Evolutionary conservation across 2,113 vertebrate species (phyloP).

Genomic region (Nematolebias whitei): DNA sequence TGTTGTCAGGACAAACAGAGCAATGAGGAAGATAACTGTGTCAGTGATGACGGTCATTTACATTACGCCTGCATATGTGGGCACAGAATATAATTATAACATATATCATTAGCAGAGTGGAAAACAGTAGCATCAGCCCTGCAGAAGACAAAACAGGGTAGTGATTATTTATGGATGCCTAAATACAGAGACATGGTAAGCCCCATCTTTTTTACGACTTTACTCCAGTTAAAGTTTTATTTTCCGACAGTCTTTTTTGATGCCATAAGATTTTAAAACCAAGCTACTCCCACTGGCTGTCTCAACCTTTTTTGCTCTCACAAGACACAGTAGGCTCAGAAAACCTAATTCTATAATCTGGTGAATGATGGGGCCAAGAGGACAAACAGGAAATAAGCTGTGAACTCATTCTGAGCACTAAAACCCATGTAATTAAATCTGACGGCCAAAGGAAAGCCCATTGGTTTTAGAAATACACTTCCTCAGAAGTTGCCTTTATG

Average conservation of each 20-base stretch:
- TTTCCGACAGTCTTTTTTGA: slow-evolving; percentile 57
- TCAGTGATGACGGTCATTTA: slow-evolving; percentile 18
- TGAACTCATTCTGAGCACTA: slow-evolving; percentile 55
- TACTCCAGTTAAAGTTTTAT: slow-evolving; percentile 35
- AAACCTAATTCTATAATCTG: slow-evolving; percentile 72
- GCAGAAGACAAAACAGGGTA: slow-evolving; percentile 7
- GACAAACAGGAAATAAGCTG: slow-evolving; percentile 64
- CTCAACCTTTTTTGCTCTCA: slow-evolving; percentile 50
- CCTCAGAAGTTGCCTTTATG: slow-evolving; percentile 36
- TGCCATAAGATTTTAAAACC: slow-evolving; percentile 60
- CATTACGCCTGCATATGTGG: slow-evolving; percentile 7
- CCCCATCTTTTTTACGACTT: slow-evolving; percentile 18
- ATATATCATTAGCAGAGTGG: slow-evolving; percentile 6
- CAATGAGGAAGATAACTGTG: slow-evolving; percentile 22
- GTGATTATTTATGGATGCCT: slow-evolving; percentile 26
- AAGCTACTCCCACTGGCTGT: slow-evolving; percentile 58
- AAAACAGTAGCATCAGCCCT: neutral
- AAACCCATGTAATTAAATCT: slow-evolving; percentile 70
- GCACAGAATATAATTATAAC: neutral
- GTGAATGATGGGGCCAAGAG: slow-evolving; percentile 68
- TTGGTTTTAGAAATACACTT: slow-evolving; percentile 41
- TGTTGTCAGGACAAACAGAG: slow-evolving; percentile 20
- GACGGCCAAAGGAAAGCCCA: slow-evolving; percentile 49
- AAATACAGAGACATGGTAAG: slow-evolving; percentile 8
- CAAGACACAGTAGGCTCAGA: slow-evolving; percentile 54